A percentile compares a stretch with the other conserved stretches of the same genome.
phyloP scores from a whole-genome alignment of 1,140 invertebrate species.

The Leptinotarsa defecta region DNA sequence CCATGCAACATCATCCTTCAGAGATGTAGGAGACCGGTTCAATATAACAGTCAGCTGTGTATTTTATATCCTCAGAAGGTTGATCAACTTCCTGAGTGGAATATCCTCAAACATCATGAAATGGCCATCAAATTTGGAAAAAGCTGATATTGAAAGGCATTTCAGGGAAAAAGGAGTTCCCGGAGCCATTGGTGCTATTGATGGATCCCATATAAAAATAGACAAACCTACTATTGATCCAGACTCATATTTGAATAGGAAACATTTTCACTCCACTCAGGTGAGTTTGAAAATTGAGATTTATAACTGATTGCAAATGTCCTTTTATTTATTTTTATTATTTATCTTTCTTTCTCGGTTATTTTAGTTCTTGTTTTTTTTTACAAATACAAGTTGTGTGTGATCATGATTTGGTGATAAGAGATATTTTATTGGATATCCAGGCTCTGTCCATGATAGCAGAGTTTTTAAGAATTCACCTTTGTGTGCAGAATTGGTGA shows the following conservation, averaged over 20 bases:
- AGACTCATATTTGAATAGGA: neutral
- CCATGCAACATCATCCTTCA: neutral
- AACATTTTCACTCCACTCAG: neutral
- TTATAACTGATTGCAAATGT: no score
- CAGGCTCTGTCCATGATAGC: constrained; percentile 41
- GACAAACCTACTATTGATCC: neutral
- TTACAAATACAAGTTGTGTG: constrained; percentile 33
- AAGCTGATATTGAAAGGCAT: neutral
- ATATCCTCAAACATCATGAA: neutral
- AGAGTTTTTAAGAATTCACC: constrained; percentile 37
- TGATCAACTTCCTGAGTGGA: neutral
- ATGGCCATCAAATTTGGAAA: neutral
- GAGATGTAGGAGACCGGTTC: neutral
- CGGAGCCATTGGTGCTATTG: neutral
- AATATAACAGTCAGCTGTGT: neutral
- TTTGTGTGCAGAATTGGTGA: constrained; percentile 29
- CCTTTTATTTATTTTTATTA: no score
- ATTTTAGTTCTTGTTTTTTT: no score
- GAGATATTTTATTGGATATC: constrained; percentile 43
- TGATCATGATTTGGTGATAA: constrained; percentile 36
- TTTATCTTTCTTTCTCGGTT: no score
- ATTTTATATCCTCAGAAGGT: neutral
- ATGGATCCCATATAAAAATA: neutral
- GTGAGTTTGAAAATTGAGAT: neutral
- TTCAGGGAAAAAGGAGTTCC: neutral